These are phyloP conservation scores for Calameuta pallipes DNA, from an alignment of 2,888 invertebrate species.

Conservation along the genomic window DNA sequence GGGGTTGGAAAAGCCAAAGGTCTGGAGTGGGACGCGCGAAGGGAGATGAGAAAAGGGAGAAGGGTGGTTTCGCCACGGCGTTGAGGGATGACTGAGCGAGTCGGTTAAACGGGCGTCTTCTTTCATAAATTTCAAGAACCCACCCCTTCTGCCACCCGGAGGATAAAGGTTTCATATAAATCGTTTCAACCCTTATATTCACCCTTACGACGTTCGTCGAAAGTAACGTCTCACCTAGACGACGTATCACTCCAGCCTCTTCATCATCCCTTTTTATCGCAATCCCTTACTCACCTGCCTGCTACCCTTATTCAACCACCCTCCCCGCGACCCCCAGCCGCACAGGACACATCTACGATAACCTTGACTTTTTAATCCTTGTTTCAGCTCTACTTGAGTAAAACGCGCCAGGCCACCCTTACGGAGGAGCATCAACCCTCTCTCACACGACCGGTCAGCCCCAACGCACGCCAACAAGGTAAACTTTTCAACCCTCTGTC, in stretches of 20 bases:
- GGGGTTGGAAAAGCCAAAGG: conserved; percentile 13
- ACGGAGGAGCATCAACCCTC: conserved; percentile 46
- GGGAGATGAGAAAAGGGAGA: neutral
- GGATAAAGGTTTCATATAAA: conserved; percentile 65
- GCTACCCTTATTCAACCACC: too few relatives aligned
- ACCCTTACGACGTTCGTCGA: conserved; percentile 49
- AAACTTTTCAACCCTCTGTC: conserved; percentile 31
- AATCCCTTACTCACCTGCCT: conserved; percentile 13
- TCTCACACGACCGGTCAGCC: conserved; percentile 51
- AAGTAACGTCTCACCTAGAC: conserved; percentile 36
- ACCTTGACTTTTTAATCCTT: conserved; percentile 21
- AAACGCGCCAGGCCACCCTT: conserved; percentile 51
- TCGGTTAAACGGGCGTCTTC: conserved; percentile 65
- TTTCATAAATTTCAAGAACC: conserved; percentile 64
- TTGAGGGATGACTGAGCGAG: conserved; percentile 54
- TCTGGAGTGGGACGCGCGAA: conserved; percentile 26
- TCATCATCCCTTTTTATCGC: neutral
- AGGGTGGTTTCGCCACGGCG: conserved; percentile 5
- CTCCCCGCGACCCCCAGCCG: neutral
- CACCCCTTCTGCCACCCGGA: conserved; percentile 17
- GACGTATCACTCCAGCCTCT: too few relatives aligned
- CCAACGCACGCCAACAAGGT: conserved; percentile 60
- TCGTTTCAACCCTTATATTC: conserved; percentile 61
- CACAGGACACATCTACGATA: neutral
- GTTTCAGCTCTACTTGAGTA: conserved; percentile 60